A percentile compares a stretch with the other conserved stretches of the same genome.
phyloP scores from a whole-genome alignment of 2,113 vertebrate species.

The Gallinago paraguaiae region DNA sequence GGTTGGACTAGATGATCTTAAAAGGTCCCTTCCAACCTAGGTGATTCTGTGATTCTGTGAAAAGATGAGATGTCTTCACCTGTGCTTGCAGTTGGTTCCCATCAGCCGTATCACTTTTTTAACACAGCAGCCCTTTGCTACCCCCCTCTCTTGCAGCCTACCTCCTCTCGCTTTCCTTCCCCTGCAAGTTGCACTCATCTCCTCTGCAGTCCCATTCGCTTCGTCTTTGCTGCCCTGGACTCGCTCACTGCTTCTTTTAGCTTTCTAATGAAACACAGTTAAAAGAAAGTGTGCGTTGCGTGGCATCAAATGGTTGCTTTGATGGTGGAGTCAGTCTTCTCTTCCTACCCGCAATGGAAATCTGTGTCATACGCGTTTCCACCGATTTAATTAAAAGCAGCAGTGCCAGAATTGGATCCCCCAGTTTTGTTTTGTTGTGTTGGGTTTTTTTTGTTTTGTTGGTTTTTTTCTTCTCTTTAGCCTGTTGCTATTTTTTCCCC shows the following conservation, averaged over 20 bases:
- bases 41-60: no score
- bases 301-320: not conserved
- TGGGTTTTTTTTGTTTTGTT: no score
- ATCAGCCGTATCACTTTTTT: not conserved
- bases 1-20: no score
- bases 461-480: not conserved
- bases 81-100: not conserved
- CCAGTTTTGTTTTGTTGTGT: not conserved
- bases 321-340: not conserved
- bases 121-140: fast-evolving
- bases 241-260: fast-evolving
- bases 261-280: not conserved
- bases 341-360: not conserved
- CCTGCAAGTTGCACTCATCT: fast-evolving
- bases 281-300: fast-evolving
- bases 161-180: not conserved
- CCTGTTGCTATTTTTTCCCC: not conserved
- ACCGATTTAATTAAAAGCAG: not conserved
- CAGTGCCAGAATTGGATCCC: not conserved
- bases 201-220: not conserved
- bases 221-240: not conserved
- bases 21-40: no score
- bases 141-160: not conserved
- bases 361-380: not conserved
- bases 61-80: not conserved